These are phyloP conservation scores for Oncorhynchus kisutch DNA, from an alignment of 2,113 vertebrate genomes.

Conservation along the genomic window DNA sequence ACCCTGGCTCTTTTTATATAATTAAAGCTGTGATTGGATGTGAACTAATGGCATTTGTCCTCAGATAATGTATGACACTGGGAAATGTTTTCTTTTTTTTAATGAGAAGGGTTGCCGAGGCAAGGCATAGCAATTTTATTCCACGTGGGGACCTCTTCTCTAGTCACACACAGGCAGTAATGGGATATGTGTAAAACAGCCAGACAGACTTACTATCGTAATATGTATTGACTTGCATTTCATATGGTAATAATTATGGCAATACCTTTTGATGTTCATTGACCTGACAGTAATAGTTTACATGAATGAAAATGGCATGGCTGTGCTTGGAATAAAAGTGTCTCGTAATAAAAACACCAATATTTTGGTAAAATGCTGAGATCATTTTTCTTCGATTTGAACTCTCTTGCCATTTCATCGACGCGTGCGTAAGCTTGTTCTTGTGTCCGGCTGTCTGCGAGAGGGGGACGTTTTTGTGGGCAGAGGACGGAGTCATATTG, in stretches of 20 bases:
- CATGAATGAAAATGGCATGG: too few relatives aligned
- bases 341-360: too few relatives aligned
- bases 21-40: not conserved
- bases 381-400: not conserved
- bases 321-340: too few relatives aligned
- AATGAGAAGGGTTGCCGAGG: not conserved
- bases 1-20: not conserved
- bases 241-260: too few relatives aligned
- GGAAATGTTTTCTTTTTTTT: not conserved
- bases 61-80: not conserved
- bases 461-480: not conserved
- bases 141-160: not conserved
- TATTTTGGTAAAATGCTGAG: not conserved
- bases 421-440: constrained; percentile 6
- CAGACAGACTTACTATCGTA: too few relatives aligned
- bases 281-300: too few relatives aligned
- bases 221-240: too few relatives aligned
- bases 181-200: too few relatives aligned
- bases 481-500: not conserved
- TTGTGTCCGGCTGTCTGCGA: not conserved
- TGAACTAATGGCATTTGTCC: not conserved
- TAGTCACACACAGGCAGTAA: too few relatives aligned
- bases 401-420: constrained; percentile 5
- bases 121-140: not conserved
- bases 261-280: too few relatives aligned